Percentiles rank a stretch among this genome's conserved stretches.
Evolutionary conservation across 2,888 invertebrate genomes (phyloP).

Genomic region (Pyrrhia umbra): DNA sequence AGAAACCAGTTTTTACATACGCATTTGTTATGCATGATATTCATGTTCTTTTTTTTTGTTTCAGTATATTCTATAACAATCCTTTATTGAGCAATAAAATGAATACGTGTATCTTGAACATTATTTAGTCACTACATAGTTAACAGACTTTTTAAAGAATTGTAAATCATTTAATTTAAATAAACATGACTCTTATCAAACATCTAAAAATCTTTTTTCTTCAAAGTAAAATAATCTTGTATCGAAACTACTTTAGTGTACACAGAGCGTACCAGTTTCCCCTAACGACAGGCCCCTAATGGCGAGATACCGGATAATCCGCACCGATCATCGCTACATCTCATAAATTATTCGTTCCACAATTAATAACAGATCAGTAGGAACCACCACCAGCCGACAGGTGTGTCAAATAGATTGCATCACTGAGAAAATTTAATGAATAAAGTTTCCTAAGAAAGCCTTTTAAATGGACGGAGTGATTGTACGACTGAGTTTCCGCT

Average conservation of each 20-base stretch:
- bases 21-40: too few species aligned
- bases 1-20: too few species aligned
- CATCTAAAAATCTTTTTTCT: neutral
- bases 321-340: constrained; percentile 75
- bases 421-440: constrained; percentile 74
- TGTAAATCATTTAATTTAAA: too few species aligned
- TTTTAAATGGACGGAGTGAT: constrained; percentile 43
- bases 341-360: constrained; percentile 83
- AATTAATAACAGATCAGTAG: constrained; percentile 70
- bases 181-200: too few species aligned
- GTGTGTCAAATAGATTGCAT: constrained; percentile 75
- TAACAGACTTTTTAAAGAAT: too few species aligned
- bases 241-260: constrained; percentile 43
- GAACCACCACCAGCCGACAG: constrained; percentile 68
- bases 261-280: constrained; percentile 16
- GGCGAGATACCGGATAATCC: constrained; percentile 81
- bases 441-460: constrained; percentile 69
- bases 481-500: constrained; percentile 20
- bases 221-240: neutral
- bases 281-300: constrained; percentile 76
- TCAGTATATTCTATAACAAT: too few species aligned
- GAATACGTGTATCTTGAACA: too few species aligned
- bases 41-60: too few species aligned
- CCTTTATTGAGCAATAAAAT: too few species aligned
- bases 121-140: too few species aligned